phyloP scores from a whole-genome alignment of 2,113 vertebrate genomes.

The Sapajus apella region DNA sequence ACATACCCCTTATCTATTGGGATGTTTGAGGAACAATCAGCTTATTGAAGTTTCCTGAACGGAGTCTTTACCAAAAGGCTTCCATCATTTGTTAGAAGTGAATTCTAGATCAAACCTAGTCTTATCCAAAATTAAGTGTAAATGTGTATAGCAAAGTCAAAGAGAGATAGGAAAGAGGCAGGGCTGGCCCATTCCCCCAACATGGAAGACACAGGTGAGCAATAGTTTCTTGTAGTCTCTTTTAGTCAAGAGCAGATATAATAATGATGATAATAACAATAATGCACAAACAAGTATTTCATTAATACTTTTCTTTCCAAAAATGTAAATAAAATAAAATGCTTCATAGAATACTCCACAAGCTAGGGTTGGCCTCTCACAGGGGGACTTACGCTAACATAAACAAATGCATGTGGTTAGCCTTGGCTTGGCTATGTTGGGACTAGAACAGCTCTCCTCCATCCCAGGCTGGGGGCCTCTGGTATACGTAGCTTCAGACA shows the following conservation, averaged over 20 bases:
- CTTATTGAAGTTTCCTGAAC: background rate
- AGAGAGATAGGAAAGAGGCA: background rate
- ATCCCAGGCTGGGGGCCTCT: background rate
- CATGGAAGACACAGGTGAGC: background rate
- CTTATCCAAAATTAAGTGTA: background rate
- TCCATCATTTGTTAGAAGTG: background rate
- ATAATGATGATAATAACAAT: background rate
- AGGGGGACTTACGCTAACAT: background rate
- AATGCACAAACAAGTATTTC: background rate
- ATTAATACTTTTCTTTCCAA: background rate
- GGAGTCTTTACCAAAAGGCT: background rate
- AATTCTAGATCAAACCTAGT: background rate
- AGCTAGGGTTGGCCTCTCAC: background rate
- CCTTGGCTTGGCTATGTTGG: background rate
- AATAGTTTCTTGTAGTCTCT: background rate
- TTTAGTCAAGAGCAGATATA: background rate
- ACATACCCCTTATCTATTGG: background rate
- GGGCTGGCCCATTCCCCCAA: background rate
- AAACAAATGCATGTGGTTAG: background rate
- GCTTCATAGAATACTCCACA: background rate
- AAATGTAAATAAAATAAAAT: background rate
- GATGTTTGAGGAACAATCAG: background rate
- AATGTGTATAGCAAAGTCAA: background rate
- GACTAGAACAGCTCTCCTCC: background rate
- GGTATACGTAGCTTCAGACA: accelerated